Conservation (phyloP, 2,113 vertebrate genomes). For the Ceyx cyanopectus region DNA sequence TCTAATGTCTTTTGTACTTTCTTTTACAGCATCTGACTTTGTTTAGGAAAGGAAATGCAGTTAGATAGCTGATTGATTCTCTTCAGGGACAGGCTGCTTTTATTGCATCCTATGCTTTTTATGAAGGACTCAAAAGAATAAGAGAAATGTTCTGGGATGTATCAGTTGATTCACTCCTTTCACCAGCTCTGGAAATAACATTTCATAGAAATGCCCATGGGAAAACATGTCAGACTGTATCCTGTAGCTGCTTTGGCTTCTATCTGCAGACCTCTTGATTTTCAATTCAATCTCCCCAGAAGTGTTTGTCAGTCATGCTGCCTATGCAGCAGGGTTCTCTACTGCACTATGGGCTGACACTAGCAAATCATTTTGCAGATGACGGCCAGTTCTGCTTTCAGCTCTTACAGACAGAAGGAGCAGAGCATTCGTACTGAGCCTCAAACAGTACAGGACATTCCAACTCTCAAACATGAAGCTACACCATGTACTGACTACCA, state of each 20-base stretch:
- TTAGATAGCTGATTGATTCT: constrained; percentile 46
- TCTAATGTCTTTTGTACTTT: constrained; percentile 49
- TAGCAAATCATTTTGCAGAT: not conserved
- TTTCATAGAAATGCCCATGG: constrained; percentile 16
- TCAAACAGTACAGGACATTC: not conserved
- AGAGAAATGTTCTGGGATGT: constrained; percentile 1
- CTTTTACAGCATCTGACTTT: constrained; percentile 46
- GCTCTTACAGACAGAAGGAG: not conserved
- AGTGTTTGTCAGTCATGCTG: not conserved
- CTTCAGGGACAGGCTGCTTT: constrained; percentile 17
- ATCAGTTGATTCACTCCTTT: constrained; percentile 31
- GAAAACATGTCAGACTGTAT: not conserved
- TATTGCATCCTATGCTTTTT: constrained; percentile 22
- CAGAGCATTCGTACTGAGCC: not conserved
- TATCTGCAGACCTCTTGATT: constrained; percentile 5
- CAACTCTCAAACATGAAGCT: not conserved
- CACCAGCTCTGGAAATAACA: not conserved
- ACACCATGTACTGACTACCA: not conserved
- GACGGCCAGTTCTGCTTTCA: not conserved
- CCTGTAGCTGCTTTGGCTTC: not conserved
- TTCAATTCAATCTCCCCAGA: not conserved
- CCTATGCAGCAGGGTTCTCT: not conserved
- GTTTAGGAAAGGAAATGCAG: constrained; percentile 48
- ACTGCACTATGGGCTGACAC: not conserved
- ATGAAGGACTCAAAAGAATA: not conserved